These are phyloP conservation scores for Malurus leucopterus DNA, from an alignment of 2,797 vertebrate genomes.

Conservation along the genomic window DNA sequence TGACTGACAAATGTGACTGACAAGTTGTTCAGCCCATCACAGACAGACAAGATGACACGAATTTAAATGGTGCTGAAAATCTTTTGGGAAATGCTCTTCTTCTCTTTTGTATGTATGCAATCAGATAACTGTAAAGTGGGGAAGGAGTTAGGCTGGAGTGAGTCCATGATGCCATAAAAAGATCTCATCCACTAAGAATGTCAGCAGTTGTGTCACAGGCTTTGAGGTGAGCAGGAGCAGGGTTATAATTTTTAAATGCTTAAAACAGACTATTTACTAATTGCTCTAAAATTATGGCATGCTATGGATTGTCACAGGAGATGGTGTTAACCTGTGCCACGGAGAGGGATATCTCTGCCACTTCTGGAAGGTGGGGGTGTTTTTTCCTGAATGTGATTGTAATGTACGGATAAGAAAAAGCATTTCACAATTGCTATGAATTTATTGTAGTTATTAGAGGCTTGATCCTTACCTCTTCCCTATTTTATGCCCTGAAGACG, in stretches of 20 bases:
- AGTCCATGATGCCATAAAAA: background rate
- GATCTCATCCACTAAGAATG: background rate
- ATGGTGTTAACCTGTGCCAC: background rate
- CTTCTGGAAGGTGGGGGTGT: background rate
- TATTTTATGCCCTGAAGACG: background rate
- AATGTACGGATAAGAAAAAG: background rate
- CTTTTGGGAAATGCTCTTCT: background rate
- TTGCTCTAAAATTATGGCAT: background rate
- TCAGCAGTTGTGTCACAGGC: background rate
- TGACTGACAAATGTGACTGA: background rate
- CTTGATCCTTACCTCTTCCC: background rate
- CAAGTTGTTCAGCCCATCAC: background rate
- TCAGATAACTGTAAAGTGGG: background rate
- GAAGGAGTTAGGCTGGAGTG: background rate
- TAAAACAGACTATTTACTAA: background rate
- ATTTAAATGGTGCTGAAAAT: background rate
- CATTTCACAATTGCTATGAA: background rate
- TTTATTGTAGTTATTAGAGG: background rate
- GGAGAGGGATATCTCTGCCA: background rate
- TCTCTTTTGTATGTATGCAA: background rate
- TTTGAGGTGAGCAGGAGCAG: background rate
- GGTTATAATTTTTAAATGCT: background rate
- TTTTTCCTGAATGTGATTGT: background rate
- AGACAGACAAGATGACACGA: background rate
- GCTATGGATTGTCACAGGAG: background rate